These are phyloP conservation scores for Agelastica alni DNA, from an alignment of 2,888 invertebrate species.

Conservation along the genomic window DNA sequence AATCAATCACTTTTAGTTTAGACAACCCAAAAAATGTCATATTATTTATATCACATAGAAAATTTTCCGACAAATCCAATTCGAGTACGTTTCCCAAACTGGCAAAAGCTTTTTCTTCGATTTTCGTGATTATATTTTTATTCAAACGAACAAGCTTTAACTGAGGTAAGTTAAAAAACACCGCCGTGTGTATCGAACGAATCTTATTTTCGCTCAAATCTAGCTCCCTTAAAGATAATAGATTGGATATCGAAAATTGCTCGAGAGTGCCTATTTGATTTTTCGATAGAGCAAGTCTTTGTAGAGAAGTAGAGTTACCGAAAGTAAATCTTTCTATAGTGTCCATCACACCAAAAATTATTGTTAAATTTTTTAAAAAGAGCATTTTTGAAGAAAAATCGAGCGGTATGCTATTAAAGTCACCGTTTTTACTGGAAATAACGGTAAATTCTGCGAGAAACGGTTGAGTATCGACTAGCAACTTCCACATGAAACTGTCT, in stretches of 20 bases:
- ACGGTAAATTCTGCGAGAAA: constrained; percentile 72
- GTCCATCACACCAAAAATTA: constrained; percentile 74
- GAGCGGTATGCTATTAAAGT: constrained; percentile 73
- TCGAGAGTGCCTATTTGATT: constrained; percentile 72
- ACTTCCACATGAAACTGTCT: constrained; percentile 74
- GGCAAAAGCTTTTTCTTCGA: constrained; percentile 83
- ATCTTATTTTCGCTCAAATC: constrained; percentile 78
- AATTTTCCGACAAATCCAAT: constrained; percentile 80
- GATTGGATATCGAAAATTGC: constrained; percentile 72
- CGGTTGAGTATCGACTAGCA: constrained; percentile 71
- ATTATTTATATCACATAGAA: constrained; percentile 73
- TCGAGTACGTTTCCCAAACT: constrained; percentile 75
- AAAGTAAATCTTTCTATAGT: constrained; percentile 74
- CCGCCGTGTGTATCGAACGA: constrained; percentile 72
- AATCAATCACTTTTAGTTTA: constrained; percentile 72
- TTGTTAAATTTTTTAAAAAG: constrained; percentile 68
- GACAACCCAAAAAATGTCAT: constrained; percentile 79
- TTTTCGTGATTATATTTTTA: constrained; percentile 80
- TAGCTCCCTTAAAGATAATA: constrained; percentile 70
- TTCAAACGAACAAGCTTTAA: constrained; percentile 78
- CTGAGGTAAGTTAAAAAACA: constrained; percentile 74
- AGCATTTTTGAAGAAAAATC: constrained; percentile 59
- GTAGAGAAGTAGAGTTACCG: constrained; percentile 71
- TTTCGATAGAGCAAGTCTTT: constrained; percentile 68
- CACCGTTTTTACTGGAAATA: constrained; percentile 72